Base-by-base conservation (phyloP, 2,113 vertebrate genomes). In the Percina caprodes region DNA sequence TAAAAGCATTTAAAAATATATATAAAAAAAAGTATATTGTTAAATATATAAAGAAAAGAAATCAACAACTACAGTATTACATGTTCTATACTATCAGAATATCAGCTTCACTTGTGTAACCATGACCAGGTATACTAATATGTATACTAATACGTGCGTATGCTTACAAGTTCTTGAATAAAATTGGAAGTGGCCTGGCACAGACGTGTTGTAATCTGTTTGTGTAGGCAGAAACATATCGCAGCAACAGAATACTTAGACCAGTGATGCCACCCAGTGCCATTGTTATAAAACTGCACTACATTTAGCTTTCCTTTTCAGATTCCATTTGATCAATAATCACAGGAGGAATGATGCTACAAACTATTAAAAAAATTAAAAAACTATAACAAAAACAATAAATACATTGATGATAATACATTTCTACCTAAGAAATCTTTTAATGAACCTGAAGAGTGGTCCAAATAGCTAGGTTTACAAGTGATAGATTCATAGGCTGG, bases 261-360 rank as follows among this genome's bases (percentile, higher is more conserved):
- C 39, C 18, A 46, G 42, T 0, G 56, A 68, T 60, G 72, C 67
- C 68, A 63, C 62, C 72, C 48, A 69, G 71, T 42, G 77, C n/a
- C 54, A 26, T 9, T 55, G 49, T 42, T 55, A 21, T 18, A 18
- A 24, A 63, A 69, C 19, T 5, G 0, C 23, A 11, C 13, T 26
- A 48, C 21, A 62, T 52, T 35, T 9, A 70, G 19, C 0, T 23
- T 56, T 45, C 42, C 2, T 61, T 18, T 42, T 58, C 6, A 46
- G 3, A 14, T 55, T 7, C 30, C 6, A 52, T 48, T n/a, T 39
- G 2, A 62, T 13, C 10, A 19, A 58, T 24, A 54, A 35, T 4
- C 8, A 35, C 2, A 52, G 5, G 19, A 51, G 52, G 18, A 49
- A 24, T 60, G n/a, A 19, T 0, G 10, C 30, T 23, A 58, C 14